Evolutionary conservation across 2,113 vertebrate genomes (phyloP).

Genomic region (Malurus alboscapulatus): DNA sequence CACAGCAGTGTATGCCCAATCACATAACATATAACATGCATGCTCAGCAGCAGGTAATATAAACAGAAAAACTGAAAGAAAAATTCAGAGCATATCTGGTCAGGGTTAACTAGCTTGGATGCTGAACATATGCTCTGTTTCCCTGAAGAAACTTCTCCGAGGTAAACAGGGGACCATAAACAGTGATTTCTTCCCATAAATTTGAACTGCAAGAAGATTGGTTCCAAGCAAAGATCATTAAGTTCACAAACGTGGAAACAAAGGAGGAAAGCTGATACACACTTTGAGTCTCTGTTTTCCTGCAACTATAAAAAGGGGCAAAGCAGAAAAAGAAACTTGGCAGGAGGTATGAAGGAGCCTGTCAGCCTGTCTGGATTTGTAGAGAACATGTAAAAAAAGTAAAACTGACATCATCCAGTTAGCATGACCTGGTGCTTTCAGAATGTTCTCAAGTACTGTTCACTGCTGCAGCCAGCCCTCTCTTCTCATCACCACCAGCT

Average conservation of each 20-base stretch:
- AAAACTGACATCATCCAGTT: not conserved
- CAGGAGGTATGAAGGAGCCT: not conserved
- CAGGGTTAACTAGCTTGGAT: not conserved
- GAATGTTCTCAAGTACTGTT: not conserved
- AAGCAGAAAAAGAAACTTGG: not conserved
- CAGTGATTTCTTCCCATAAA: not conserved
- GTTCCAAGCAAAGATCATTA: not conserved
- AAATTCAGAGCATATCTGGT: not conserved
- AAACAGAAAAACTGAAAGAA: not conserved
- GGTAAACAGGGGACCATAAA: not conserved
- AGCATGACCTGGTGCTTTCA: not conserved
- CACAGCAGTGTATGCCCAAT: not conserved
- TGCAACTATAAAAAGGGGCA: not conserved
- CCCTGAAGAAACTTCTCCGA: not conserved
- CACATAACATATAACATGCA: accelerated
- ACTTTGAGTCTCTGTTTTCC: not conserved
- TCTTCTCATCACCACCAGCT: not conserved
- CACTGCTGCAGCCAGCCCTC: not conserved
- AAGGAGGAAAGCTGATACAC: not conserved
- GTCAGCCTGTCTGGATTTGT: not conserved
- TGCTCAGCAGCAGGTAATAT: not conserved
- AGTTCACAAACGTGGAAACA: not conserved
- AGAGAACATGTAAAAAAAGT: not conserved
- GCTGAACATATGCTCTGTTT: not conserved
- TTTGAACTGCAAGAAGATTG: not conserved